Percentiles rank a stretch among this genome's conserved stretches.
These are phyloP conservation scores for Agrotis clavis DNA, from an alignment of 2,888 invertebrate species.

Conservation along the genomic window DNA sequence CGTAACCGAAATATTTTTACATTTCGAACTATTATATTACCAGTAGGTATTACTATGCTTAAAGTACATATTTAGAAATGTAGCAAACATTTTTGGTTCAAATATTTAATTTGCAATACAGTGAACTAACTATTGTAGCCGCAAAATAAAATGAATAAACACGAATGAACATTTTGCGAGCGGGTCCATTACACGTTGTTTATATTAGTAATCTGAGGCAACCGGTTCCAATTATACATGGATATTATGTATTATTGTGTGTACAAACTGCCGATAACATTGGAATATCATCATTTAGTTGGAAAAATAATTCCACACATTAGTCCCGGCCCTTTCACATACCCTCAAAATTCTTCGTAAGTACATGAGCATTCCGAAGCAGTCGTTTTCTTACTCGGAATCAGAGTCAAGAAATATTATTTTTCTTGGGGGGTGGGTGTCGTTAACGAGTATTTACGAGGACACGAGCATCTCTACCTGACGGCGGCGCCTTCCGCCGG, in stretches of 20 bases:
- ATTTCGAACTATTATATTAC: neutral
- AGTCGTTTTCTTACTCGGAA: constrained; percentile 80
- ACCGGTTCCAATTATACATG: constrained; percentile 14
- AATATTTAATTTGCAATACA: constrained; percentile 27
- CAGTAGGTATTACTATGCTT: neutral
- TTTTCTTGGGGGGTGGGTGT: constrained; percentile 84
- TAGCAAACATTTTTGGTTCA: constrained; percentile 12
- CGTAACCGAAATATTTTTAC: neutral
- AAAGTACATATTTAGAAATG: constrained; percentile 18
- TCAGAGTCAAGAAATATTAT: constrained; percentile 88
- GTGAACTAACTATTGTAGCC: neutral
- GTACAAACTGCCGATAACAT: constrained; percentile 3
- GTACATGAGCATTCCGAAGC: constrained; percentile 85
- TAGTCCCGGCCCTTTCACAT: constrained; percentile 82
- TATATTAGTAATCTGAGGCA: constrained; percentile 12
- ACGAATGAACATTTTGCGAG: constrained; percentile 1
- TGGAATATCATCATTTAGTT: constrained; percentile 67
- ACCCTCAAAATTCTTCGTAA: constrained; percentile 82
- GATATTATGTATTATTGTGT: constrained; percentile 1
- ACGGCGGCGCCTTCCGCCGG: constrained; percentile 86
- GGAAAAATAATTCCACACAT: constrained; percentile 78
- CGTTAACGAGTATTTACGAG: constrained; percentile 90
- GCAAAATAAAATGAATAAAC: constrained; percentile 25
- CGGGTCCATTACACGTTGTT: constrained; percentile 14
- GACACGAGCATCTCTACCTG: constrained; percentile 87